Percentiles rank a stretch among this genome's conserved stretches.
phyloP scores from a whole-genome alignment of 2,797 vertebrate species.

The Chelmon rostratus region DNA sequence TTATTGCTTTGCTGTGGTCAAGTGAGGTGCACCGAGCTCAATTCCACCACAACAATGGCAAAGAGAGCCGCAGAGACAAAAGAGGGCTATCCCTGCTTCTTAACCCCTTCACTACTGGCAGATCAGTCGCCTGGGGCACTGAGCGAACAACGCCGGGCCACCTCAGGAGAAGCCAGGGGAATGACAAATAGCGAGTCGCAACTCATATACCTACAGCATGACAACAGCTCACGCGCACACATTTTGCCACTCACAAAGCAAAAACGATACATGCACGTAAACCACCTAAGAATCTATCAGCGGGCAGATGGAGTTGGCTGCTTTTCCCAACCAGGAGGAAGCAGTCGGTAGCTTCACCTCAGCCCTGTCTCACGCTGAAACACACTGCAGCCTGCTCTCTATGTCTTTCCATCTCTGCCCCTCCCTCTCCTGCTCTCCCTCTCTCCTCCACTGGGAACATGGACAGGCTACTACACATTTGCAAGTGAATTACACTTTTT shows the following conservation, averaged over 20 bases:
- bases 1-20: constrained; percentile 90
- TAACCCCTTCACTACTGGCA: constrained; percentile 84
- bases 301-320: constrained; percentile 43
- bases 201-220: constrained; percentile 37
- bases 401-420: constrained; percentile 62
- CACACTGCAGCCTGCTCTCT: constrained; percentile 65
- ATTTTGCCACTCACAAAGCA: background rate
- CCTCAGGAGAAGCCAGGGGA: constrained; percentile 53
- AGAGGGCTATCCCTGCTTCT: constrained; percentile 87
- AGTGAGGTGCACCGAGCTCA: constrained; percentile 89
- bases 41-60: constrained; percentile 89
- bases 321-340: constrained; percentile 62
- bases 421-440: constrained; percentile 57
- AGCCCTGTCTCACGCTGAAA: constrained; percentile 64
- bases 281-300: constrained; percentile 33
- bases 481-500: constrained; percentile 89
- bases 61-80: constrained; percentile 88
- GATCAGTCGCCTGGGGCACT: constrained; percentile 69
- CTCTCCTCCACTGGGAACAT: constrained; percentile 73
- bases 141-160: constrained; percentile 54
- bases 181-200: constrained; percentile 55
- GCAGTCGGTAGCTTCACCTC: constrained; percentile 66
- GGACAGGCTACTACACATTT: constrained; percentile 85
- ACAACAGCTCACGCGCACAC: constrained; percentile 18
- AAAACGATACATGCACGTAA: constrained; percentile 30